phyloP scores from a whole-genome alignment of 1,140 invertebrate genomes.

The Scaptomyza montana region DNA sequence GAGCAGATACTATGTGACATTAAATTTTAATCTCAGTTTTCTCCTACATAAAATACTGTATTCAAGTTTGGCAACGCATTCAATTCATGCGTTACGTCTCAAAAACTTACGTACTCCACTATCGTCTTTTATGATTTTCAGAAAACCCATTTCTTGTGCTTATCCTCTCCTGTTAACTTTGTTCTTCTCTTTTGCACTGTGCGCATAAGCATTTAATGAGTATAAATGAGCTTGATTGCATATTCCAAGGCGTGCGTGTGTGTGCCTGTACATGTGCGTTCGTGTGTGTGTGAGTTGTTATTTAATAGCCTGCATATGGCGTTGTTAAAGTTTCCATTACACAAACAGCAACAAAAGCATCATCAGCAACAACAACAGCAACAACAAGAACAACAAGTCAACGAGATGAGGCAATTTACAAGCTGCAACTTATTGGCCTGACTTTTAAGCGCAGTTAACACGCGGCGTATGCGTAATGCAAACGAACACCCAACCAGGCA shows the following conservation, averaged over 20 bases:
- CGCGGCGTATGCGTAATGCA: constrained; percentile 74
- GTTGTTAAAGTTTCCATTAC: constrained; percentile 82
- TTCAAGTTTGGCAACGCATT: too few relatives aligned
- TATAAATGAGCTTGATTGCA: constrained; percentile 81
- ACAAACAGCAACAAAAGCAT: constrained; percentile 63
- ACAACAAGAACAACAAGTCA: constrained; percentile 49
- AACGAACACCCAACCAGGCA: constrained; percentile 42
- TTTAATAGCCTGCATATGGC: constrained; percentile 81
- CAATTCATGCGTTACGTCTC: too few relatives aligned
- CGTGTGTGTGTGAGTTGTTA: constrained; percentile 57
- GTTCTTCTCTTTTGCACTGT: constrained; percentile 25
- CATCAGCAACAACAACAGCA: constrained; percentile 39
- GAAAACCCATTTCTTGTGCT: not conserved
- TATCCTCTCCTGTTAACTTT: constrained; percentile 10
- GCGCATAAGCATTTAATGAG: constrained; percentile 80
- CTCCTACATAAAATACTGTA: too few relatives aligned
- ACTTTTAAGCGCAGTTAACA: constrained; percentile 81
- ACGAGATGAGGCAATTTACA: constrained; percentile 54
- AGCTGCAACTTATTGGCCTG: constrained; percentile 75
- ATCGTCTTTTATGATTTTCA: not conserved
- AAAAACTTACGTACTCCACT: not conserved
- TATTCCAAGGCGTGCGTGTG: constrained; percentile 63
- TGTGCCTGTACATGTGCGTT: not conserved
- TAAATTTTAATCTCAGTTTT: not conserved
- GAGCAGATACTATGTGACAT: too few relatives aligned